Evolutionary conservation across 2,888 invertebrate species (phyloP).

Genomic region (Drosophila paramelanica): DNA sequence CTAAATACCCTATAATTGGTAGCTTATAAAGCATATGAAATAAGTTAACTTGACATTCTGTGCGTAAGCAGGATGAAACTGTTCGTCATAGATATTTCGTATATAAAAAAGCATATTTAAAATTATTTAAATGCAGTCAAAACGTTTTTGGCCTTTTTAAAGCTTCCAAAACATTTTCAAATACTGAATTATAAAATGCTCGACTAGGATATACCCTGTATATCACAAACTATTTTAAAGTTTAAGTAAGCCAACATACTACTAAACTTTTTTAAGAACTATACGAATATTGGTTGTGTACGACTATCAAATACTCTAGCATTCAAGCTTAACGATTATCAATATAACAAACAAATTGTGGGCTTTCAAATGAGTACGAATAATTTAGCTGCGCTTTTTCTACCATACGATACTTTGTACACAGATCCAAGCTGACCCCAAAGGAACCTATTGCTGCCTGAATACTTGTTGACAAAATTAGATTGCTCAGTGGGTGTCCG

Average conservation of each 20-base stretch:
- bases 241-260: not conserved
- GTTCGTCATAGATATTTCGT: not conserved
- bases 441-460: not conserved
- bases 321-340: not conserved
- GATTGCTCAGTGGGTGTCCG: constrained; percentile 18
- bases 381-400: not conserved
- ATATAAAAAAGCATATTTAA: no score
- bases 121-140: not conserved
- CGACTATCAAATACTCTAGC: not conserved
- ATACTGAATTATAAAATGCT: not conserved
- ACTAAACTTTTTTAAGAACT: no score
- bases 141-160: not conserved
- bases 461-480: not conserved
- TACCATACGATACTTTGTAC: not conserved
- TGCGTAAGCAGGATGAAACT: not conserved
- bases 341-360: not conserved
- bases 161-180: not conserved
- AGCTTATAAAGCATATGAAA: no score
- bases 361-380: not conserved
- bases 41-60: no score
- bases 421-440: not conserved
- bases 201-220: not conserved
- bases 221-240: not conserved
- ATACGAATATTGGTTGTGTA: not conserved
- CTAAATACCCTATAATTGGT: not conserved